Base-by-base conservation (phyloP, 2,797 vertebrate genomes). In the Enteromius radiatus region DNA sequence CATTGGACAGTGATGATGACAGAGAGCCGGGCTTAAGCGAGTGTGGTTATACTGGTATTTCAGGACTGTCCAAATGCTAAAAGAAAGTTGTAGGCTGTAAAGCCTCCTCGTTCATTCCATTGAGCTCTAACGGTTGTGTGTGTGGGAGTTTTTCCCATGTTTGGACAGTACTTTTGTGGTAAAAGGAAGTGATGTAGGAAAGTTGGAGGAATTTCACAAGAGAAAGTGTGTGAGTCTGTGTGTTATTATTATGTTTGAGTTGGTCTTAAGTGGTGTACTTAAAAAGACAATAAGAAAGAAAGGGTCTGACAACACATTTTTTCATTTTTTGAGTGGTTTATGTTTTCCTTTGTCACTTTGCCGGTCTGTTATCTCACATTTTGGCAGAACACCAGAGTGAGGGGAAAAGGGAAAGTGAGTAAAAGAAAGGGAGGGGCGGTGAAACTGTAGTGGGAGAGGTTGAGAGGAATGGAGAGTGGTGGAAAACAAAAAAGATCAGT, bases 291-390 rank as follows among this genome's bases (percentile, higher is more conserved):
- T 2, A 26, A 61, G 8, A 36, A 69, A 11, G 4, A 38, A 52
- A 69, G 11, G 2, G 15, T 31, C 28, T 80, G 36, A 71, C 31
- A 28, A 7, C 87, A 26, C 86, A 85, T 83, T 23, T 74, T 15
- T 76, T 52, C 82, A 77, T 28, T 83, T 82, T 76, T 21, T 80
- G 85, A 19, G 82, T 86, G 86, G 78, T 69, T 52, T 67, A 43
- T 70, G 82, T 87, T 84, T 76, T 81, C 88, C 85, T 86, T 77
- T 79, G 83, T 88, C 78, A 82, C 70, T 21, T 56, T 87, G 78
- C 49, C 78, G 45, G 83, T 45, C 84, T 54, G 70, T 80, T 0
- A 86, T 89, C 65, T 85, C 84, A n/a, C 64, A 41, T 36, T 83
- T 80, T 87, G 79, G 85, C 87, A 73, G 59, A 85, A 83, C 26